Conservation (phyloP, 2,113 vertebrate species). For the Misgurnus mizolepis region DNA sequence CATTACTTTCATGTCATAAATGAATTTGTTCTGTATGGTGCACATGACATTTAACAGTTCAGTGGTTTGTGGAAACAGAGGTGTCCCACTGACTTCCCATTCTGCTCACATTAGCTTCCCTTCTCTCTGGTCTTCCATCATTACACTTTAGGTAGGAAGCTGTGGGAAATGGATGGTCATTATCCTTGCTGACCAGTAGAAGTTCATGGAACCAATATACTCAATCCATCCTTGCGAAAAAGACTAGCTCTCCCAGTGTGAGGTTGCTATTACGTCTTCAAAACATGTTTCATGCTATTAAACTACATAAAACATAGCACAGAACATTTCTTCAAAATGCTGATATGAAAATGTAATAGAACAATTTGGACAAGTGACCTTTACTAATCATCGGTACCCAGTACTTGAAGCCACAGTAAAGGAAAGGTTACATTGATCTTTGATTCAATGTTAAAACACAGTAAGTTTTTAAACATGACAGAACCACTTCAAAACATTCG, state of each 20-base stretch:
- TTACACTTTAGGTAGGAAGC: constrained; percentile 32
- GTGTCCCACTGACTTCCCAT: constrained; percentile 29
- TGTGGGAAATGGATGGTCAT: constrained; percentile 46
- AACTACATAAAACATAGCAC: too few relatives aligned
- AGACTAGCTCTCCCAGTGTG: constrained; percentile 42
- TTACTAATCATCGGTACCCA: too few relatives aligned
- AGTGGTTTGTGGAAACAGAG: constrained; percentile 39
- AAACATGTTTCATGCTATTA: constrained; percentile 24
- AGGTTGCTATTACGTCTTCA: constrained; percentile 24
- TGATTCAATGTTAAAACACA: too few relatives aligned
- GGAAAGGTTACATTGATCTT: too few relatives aligned
- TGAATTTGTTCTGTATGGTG: constrained; percentile 5
- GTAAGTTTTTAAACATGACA: too few relatives aligned
- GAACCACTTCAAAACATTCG: too few relatives aligned
- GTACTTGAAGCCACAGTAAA: too few relatives aligned
- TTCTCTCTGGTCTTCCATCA: constrained; percentile 27
- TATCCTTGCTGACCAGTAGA: constrained; percentile 44
- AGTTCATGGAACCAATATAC: constrained; percentile 45
- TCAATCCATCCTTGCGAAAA: constrained; percentile 38
- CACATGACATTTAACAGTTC: constrained; percentile 18
- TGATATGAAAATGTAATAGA: too few relatives aligned
- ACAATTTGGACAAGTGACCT: too few relatives aligned
- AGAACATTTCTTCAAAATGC: not conserved
- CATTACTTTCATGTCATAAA: not conserved
- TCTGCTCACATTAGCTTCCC: constrained; percentile 40